Base-by-base conservation (phyloP, 2,888 invertebrate genomes). In the Apamea monoglypha region DNA sequence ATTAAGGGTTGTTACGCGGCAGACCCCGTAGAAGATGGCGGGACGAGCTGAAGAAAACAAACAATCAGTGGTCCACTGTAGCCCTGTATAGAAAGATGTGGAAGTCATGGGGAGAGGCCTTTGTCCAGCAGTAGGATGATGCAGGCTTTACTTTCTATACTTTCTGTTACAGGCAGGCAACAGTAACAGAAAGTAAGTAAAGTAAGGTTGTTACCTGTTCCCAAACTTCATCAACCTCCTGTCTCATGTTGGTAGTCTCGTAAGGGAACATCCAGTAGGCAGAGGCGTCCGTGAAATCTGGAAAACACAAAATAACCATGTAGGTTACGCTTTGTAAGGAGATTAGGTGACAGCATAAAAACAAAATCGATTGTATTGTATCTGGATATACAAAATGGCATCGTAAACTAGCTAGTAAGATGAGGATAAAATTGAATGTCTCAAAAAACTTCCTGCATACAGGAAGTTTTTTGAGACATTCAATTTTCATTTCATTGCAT, bases 191-290 rank as follows among this genome's bases (percentile, higher is more conserved):
- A 56, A 56, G 25, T 40, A 36, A 40, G 18, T n/a, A n/a, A n/a
- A n/a, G n/a, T n/a, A n/a, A n/a, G 0, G n/a, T 5, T 61, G 2
- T 76, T 90, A 96, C 97, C 95, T 98, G 98, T 91, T 98, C 98
- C 98, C 98, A 99, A 67, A 98, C 98, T 83, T 98, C 98, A 77
- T 98, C 98, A 40, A 99, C 95, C 88, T 99, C 98, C 81, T 98
- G 97, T 75, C 98, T 97, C 91, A 99, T 98, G 80, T 98, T 98
- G 0, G 97, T 96, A 0, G 98, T 98, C 91, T 99, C 99, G 92
- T 99, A 99, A 0, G 98, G 98, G 91, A 98, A 98, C 96, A 98
- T 98, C 99, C 99, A 99, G 92, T 98, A 98, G 53, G 98, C 98
- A 0, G 99, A 98, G 0, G 98, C 98, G 91, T 99, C 98, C 2